Evolutionary conservation across 2,113 vertebrate species (phyloP).

Genomic region (Catharus bicknelli): DNA sequence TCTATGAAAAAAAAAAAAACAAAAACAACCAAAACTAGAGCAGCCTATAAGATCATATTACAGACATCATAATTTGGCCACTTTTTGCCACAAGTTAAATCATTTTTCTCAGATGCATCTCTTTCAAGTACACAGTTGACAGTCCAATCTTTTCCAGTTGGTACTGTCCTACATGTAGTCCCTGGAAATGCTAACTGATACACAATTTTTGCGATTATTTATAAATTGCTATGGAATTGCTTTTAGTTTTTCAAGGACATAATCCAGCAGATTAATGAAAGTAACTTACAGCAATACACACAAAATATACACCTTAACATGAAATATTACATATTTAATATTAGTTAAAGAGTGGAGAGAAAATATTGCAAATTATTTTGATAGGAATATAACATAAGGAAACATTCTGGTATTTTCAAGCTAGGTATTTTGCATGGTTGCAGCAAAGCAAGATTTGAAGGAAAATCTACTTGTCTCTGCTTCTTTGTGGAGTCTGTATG

Average conservation of each 20-base stretch:
- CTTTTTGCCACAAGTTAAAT: slow-evolving; percentile 38
- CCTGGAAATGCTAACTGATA: slow-evolving; percentile 49
- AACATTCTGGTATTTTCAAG: background rate
- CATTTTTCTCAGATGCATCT: slow-evolving; percentile 35
- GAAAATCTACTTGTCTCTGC: background rate
- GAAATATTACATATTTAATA: background rate
- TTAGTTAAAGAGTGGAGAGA: background rate
- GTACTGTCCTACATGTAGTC: slow-evolving; percentile 27
- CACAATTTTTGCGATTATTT: slow-evolving; percentile 38
- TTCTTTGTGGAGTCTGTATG: background rate
- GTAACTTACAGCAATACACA: background rate
- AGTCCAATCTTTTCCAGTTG: slow-evolving; percentile 58
- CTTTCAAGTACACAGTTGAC: slow-evolving; percentile 48
- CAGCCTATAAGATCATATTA: background rate
- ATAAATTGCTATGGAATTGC: slow-evolving; percentile 15
- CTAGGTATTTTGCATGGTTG: background rate
- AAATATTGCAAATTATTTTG: background rate
- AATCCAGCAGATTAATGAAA: background rate
- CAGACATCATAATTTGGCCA: slow-evolving; percentile 27
- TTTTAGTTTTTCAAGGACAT: slow-evolving; percentile 14
- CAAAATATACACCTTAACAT: background rate
- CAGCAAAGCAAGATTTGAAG: background rate
- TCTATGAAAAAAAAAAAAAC: background rate
- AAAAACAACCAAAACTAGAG: background rate
- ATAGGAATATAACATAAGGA: background rate